Evolutionary conservation across 2,888 invertebrate genomes (phyloP), one percentile per base, ranked within the genome.

Genomic region (Aphidoletes aphidimyza): DNA sequence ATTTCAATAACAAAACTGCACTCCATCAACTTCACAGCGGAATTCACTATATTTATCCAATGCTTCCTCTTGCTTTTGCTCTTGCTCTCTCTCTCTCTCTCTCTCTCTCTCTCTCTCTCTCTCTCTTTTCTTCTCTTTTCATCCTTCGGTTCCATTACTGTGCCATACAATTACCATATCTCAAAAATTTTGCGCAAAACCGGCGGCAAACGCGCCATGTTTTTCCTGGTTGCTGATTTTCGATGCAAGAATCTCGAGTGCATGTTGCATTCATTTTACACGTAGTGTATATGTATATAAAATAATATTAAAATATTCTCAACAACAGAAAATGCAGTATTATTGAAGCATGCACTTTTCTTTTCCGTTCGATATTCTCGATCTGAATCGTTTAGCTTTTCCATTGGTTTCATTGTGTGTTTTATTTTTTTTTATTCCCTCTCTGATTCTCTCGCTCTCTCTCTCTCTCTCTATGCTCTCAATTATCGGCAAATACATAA

Each of bases 201-300:
- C n/a, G n/a, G n/a, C n/a, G n/a, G n/a, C n/a, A n/a, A n/a, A n/a
- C n/a, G n/a, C n/a, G n/a, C n/a, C n/a, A n/a, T n/a, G n/a, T n/a
- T 69, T 69, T 69, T 69, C 14, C 69, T 30, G 69, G 30, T 69
- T 69, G 34, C n/a, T 42, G 42, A 42, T 6, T 14, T 42, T 42
- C 42, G 30, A 34, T 69, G 17, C 69, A 30, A 69, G n/a, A n/a
- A 22, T 54, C 34, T 69, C 69, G 69, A 69, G 69, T 69, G 69
- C 69, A 69, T 69, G 69, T 30, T 69, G 69, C 69, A 69, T 69
- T 69, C 54, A 54, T 54, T 54, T 22, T n/a, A n/a, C n/a, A n/a
- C n/a, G n/a, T n/a, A n/a, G n/a, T n/a, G n/a, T n/a, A n/a, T n/a
- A n/a, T n/a, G n/a, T 26, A 54, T 26, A 54, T 26, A 54, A 54